Base-by-base conservation (phyloP, 2,113 vertebrate genomes). In the Melierax canorus region DNA sequence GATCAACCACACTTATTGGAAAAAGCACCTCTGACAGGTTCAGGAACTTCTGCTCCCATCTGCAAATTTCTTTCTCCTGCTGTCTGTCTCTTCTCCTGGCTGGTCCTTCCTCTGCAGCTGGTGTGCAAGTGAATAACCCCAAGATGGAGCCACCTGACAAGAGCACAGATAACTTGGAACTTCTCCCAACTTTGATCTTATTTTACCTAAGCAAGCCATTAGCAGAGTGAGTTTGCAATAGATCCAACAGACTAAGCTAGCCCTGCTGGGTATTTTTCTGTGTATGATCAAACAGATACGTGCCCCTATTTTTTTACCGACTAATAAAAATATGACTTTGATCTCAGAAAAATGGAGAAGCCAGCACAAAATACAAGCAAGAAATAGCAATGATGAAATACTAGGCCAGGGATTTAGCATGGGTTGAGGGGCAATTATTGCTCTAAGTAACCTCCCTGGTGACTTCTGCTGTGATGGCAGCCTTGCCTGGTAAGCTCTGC, bases 311-410 rank as follows among this genome's bases (percentile, higher is more conserved):
- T 88, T 89, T 92, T 90, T 36, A 66, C 29, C 46, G 26, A 68
- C 88, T 78, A 90, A 88, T 84, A 94, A 86, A 93, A 95, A 78
- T 23, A 77, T 10, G 3, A 58, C 83, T 94, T 96, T 95, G 90
- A 95, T 90, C 75, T 92, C 68, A 53, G 56, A 79, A 91, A 69
- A 94, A 86, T 14, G 38, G 50, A 86, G 53, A 96, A 93, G 43
- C 64, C 75, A 88, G 79, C 63, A 77, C 20, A 93, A 94, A 92
- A 92, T 7, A 92, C 41, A 86, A 94, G 79, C 29, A 91, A 80
- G 86, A 95, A 94, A 95, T 5, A 89, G 68, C 50, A 92, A 45
- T 15, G 32, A 91, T 74, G 36, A 94, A 94, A 84, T 84, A 91
- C 29, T 45, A 66, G 72, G 67, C 50, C 88, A 86, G 59, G 62